Evolutionary conservation across 1,140 invertebrate species (phyloP).

Genomic region (Hyposmocoma kahamanoa): DNA sequence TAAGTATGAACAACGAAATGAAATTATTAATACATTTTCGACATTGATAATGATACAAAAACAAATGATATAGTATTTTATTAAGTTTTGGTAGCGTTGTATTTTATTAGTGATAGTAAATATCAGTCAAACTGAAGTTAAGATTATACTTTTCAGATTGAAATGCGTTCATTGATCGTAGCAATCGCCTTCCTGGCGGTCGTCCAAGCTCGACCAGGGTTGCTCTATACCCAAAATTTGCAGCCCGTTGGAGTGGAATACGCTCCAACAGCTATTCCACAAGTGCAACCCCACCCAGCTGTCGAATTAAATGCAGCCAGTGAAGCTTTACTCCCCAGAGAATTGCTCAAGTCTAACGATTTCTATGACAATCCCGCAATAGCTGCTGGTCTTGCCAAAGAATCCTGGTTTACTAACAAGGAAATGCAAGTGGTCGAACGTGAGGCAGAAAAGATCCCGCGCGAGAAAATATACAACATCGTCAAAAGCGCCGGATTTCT

Average conservation of each 20-base stretch:
- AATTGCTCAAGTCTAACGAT: slow-evolving; percentile 77
- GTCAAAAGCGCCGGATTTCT: slow-evolving; percentile 81
- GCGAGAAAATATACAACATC: slow-evolving; percentile 82
- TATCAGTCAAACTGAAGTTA: background rate
- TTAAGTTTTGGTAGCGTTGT: slow-evolving; percentile 14
- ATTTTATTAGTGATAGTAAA: too few species aligned
- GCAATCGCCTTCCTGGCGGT: slow-evolving; percentile 24
- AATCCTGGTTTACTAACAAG: slow-evolving; percentile 83
- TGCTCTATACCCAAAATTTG: slow-evolving; percentile 42
- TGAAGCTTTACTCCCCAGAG: slow-evolving; percentile 58
- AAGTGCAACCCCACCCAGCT: slow-evolving; percentile 50
- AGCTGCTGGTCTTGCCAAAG: slow-evolving; percentile 80
- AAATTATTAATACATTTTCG: too few species aligned
- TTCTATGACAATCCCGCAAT: slow-evolving; percentile 86
- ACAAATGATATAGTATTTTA: too few species aligned
- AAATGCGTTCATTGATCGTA: slow-evolving; percentile 35
- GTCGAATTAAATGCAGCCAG: slow-evolving; percentile 64
- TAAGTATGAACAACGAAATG: too few species aligned
- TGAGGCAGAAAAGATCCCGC: slow-evolving; percentile 85
- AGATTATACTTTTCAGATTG: slow-evolving; percentile 23
- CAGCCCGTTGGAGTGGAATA: slow-evolving; percentile 47
- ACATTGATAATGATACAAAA: too few species aligned
- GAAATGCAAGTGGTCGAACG: slow-evolving; percentile 83
- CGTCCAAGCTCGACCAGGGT: slow-evolving; percentile 34
- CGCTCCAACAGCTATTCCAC: slow-evolving; percentile 23